Percentiles rank a stretch among this genome's conserved stretches.
phyloP scores from a whole-genome alignment of 2,797 vertebrate species.

The Anabacerthia variegaticeps region DNA sequence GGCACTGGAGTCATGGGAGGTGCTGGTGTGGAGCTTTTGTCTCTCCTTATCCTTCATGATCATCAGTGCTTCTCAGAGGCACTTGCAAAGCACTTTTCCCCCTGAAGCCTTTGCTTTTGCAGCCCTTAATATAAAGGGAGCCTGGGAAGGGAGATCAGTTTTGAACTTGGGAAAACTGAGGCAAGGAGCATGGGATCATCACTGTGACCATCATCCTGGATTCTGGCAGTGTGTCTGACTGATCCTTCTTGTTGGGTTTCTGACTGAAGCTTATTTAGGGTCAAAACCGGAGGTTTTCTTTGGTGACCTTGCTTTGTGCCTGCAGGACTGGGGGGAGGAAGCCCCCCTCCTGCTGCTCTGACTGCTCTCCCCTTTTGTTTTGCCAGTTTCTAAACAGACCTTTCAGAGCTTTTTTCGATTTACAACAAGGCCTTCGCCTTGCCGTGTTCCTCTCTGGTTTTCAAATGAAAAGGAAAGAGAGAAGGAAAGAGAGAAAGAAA shows the following conservation, averaged over 20 bases:
- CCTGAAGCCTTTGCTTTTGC: not conserved
- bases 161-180: not conserved
- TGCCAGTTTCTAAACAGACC: not conserved
- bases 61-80: not conserved
- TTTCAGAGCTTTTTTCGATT: not conserved
- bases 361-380: not conserved
- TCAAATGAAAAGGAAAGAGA: not conserved
- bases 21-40: not conserved
- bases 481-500: not conserved
- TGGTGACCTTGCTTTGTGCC: not conserved
- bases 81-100: not conserved
- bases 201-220: not conserved
- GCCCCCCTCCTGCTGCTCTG: not conserved
- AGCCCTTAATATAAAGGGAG: not conserved
- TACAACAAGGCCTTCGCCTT: not conserved
- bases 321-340: not conserved
- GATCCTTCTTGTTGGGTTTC: not conserved
- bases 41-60: not conserved
- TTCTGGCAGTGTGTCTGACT: not conserved
- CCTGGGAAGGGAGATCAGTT: not conserved
- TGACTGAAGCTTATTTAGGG: not conserved
- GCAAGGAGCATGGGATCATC: fast-evolving
- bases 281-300: not conserved
- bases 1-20: not conserved
- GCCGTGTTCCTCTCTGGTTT: not conserved